A percentile compares a stretch with the other conserved stretches of the same genome.
phyloP scores from a whole-genome alignment of 2,888 invertebrate species.

The Melinopterus prodromus region DNA sequence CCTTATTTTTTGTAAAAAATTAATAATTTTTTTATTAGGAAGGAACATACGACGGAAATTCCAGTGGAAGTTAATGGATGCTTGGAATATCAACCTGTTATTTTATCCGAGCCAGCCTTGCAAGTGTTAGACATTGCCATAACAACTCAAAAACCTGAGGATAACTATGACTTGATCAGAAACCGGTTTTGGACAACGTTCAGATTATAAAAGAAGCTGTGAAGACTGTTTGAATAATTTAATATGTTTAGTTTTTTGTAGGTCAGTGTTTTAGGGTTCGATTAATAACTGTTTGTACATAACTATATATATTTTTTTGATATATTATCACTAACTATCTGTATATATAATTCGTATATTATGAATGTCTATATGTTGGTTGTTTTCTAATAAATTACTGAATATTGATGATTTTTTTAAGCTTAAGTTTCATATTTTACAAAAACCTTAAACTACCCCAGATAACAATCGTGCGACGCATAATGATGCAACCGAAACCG shows the following conservation, averaged over 20 bases:
- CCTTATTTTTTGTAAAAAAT: background rate
- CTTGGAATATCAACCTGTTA: constrained; percentile 55
- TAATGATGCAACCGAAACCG: too few species aligned
- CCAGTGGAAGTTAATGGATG: constrained; percentile 53
- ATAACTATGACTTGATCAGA: constrained; percentile 52
- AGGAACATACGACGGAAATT: constrained; percentile 50
- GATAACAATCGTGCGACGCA: too few species aligned
- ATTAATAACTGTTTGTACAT: background rate
- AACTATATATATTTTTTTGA: background rate
- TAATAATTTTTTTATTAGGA: constrained; percentile 42
- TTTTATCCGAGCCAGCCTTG: constrained; percentile 52
- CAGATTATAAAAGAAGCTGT: background rate
- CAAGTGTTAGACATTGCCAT: constrained; percentile 55
- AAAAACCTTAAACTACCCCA: too few species aligned
- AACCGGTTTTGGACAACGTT: constrained; percentile 48
- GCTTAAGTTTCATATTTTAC: too few species aligned
- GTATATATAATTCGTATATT: background rate
- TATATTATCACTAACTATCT: background rate
- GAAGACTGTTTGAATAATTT: constrained; percentile 4
- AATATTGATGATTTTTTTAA: background rate
- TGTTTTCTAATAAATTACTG: background rate
- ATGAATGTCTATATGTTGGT: constrained; percentile 4
- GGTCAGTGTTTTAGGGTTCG: background rate
- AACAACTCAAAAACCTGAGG: constrained; percentile 53
- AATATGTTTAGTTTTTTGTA: background rate